Evolutionary conservation across 2,888 invertebrate species (phyloP).

Genomic region (Drosophila mayaguana): DNA sequence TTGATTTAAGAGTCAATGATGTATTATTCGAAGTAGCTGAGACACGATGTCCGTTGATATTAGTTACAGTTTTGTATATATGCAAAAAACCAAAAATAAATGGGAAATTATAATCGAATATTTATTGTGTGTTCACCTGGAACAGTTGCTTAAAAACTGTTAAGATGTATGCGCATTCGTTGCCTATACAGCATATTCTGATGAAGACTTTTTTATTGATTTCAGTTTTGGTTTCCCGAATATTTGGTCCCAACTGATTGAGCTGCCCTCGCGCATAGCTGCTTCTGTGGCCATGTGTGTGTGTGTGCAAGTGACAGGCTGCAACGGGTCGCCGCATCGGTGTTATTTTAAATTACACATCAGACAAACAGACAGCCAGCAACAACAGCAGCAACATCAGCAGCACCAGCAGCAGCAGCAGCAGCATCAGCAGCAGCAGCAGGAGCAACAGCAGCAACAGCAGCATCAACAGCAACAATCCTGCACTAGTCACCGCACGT

Average conservation of each 20-base stretch:
- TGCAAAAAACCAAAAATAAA: too few relatives aligned
- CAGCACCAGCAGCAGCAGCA: constrained; percentile 24
- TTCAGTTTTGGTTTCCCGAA: neutral
- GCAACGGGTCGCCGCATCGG: constrained; percentile 71
- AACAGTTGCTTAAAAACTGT: too few relatives aligned
- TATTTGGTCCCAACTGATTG: neutral
- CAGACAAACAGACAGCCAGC: constrained; percentile 43
- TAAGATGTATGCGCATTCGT: too few relatives aligned
- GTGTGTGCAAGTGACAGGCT: constrained; percentile 28
- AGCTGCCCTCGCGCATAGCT: constrained; percentile 53
- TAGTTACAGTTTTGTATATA: too few relatives aligned
- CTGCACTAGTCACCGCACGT: constrained; percentile 69
- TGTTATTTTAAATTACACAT: constrained; percentile 77
- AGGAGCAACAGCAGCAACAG: constrained; percentile 18
- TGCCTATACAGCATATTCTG: too few relatives aligned
- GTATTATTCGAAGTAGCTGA: too few relatives aligned
- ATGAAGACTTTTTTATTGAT: too few relatives aligned
- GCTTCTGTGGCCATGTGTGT: constrained; percentile 29
- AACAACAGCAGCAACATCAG: constrained; percentile 35
- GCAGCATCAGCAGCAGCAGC: constrained; percentile 38
- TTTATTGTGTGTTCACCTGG: too few relatives aligned
- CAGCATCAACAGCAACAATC: constrained; percentile 49
- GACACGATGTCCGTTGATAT: too few relatives aligned
- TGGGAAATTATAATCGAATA: too few relatives aligned
- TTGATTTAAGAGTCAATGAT: too few relatives aligned